These are phyloP conservation scores for Thymelicus acteon DNA, from an alignment of 2,888 invertebrate genomes.

Conservation along the genomic window DNA sequence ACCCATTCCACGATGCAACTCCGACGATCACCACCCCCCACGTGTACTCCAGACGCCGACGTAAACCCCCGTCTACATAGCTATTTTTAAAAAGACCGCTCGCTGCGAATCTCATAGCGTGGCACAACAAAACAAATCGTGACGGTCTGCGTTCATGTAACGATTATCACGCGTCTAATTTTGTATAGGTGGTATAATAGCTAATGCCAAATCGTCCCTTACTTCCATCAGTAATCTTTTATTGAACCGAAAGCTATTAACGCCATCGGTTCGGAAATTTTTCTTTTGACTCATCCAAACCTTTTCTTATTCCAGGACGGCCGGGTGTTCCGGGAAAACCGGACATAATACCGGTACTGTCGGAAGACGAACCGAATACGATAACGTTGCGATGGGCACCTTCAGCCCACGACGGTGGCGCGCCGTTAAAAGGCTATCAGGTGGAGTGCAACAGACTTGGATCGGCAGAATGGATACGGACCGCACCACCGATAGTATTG, in stretches of 20 bases:
- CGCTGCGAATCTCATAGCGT: constrained; percentile 76
- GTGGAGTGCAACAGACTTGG: constrained; percentile 89
- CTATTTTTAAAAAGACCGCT: constrained; percentile 79
- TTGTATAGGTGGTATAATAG: constrained; percentile 63
- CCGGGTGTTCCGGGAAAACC: constrained; percentile 94
- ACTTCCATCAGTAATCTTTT: too few relatives aligned
- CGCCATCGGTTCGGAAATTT: not conserved
- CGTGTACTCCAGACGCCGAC: constrained; percentile 44
- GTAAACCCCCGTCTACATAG: constrained; percentile 59
- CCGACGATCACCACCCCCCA: constrained; percentile 37
- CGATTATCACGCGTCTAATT: constrained; percentile 78
- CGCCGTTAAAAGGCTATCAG: constrained; percentile 92
- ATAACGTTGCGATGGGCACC: constrained; percentile 93
- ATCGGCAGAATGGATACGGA: constrained; percentile 93
- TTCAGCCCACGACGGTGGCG: constrained; percentile 93
- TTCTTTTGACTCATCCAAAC: not conserved
- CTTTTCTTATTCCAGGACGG: constrained; percentile 85
- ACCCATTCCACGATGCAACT: constrained; percentile 40
- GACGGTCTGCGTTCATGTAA: constrained; percentile 77
- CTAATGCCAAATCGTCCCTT: constrained; percentile 66
- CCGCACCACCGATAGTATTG: constrained; percentile 89
- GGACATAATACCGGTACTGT: constrained; percentile 88
- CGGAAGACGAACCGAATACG: constrained; percentile 91
- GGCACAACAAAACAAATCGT: constrained; percentile 84
- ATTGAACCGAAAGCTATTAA: constrained; percentile 25